Conservation (phyloP, 2,797 vertebrate genomes). For the Moxostoma hubbsi region DNA sequence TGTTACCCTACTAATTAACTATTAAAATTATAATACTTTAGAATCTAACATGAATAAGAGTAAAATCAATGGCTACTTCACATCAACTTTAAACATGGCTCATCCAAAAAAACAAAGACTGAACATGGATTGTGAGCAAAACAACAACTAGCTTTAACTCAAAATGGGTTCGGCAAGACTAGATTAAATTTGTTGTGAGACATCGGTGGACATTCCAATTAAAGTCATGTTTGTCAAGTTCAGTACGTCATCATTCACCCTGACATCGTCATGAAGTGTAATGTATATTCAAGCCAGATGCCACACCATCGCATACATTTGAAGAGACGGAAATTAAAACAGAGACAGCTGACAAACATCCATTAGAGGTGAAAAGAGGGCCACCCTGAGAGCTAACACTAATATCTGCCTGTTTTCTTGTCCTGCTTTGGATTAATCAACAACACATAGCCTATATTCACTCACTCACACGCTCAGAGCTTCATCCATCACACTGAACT, state of each 20-base stretch:
- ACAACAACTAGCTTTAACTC: too few species aligned
- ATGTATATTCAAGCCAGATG: slow-evolving; percentile 50
- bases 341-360: slow-evolving; percentile 58
- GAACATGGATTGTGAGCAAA: too few species aligned
- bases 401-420: slow-evolving; percentile 64
- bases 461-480: slow-evolving; percentile 29
- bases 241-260: slow-evolving; percentile 41
- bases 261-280: slow-evolving; percentile 37
- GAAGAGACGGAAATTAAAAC: slow-evolving; percentile 62
- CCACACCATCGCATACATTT: slow-evolving; percentile 65
- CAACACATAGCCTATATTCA: slow-evolving; percentile 38
- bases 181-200: background rate
- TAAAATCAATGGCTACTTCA: too few species aligned
- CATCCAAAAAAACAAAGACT: too few species aligned
- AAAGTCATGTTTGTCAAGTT: slow-evolving; percentile 46
- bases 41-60: too few species aligned
- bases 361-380: slow-evolving; percentile 55
- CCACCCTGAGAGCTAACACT: slow-evolving; percentile 57
- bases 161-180: background rate
- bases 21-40: too few species aligned
- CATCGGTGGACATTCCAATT: slow-evolving; percentile 28
- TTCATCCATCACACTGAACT: slow-evolving; percentile 68
- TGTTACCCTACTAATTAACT: too few species aligned
- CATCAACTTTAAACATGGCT: too few species aligned
- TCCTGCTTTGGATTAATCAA: slow-evolving; percentile 61